These are phyloP conservation scores for Sebastes oblongus DNA, from an alignment of 2,797 vertebrate genomes.

Conservation along the genomic window DNA sequence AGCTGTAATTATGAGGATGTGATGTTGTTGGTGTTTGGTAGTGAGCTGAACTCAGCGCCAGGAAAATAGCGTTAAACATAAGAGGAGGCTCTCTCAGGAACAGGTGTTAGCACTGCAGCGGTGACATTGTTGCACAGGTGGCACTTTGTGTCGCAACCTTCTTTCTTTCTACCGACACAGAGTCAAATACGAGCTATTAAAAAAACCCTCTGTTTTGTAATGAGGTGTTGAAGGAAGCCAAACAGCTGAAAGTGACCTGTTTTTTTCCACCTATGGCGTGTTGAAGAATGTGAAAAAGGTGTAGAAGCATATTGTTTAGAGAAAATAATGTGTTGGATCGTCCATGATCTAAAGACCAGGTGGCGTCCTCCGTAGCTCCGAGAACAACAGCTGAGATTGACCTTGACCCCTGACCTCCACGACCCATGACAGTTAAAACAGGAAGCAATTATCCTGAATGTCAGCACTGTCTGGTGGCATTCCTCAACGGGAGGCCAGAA, in stretches of 20 bases:
- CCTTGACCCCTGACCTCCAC: slow-evolving; percentile 55
- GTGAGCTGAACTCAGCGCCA: slow-evolving; percentile 19
- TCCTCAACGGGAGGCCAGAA: slow-evolving; percentile 35
- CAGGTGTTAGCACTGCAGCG: slow-evolving; percentile 21
- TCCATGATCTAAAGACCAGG: slow-evolving; percentile 46
- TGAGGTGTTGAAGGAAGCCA: slow-evolving; percentile 22
- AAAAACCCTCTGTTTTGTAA: background rate
- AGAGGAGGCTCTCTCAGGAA: background rate
- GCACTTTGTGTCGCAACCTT: background rate
- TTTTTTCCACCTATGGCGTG: slow-evolving; percentile 27
- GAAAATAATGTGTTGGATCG: slow-evolving; percentile 19
- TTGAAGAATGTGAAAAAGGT: slow-evolving; percentile 38
- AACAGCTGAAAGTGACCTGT: slow-evolving; percentile 18
- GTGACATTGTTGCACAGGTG: background rate
- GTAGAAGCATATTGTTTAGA: slow-evolving; percentile 25
- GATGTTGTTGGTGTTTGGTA: slow-evolving; percentile 26
- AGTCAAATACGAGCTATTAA: slow-evolving; percentile 5
- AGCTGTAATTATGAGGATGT: slow-evolving; percentile 47
- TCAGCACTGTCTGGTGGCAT: slow-evolving; percentile 27
- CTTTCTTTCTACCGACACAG: background rate
- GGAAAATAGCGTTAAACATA: slow-evolving; percentile 6
- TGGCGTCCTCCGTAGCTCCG: slow-evolving; percentile 15
- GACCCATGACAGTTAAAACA: slow-evolving; percentile 58
- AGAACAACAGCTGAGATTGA: slow-evolving; percentile 66
- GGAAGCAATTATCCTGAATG: slow-evolving; percentile 62